phyloP scores from a whole-genome alignment of 1,140 invertebrate genomes.

The Lucilia cuprina region DNA sequence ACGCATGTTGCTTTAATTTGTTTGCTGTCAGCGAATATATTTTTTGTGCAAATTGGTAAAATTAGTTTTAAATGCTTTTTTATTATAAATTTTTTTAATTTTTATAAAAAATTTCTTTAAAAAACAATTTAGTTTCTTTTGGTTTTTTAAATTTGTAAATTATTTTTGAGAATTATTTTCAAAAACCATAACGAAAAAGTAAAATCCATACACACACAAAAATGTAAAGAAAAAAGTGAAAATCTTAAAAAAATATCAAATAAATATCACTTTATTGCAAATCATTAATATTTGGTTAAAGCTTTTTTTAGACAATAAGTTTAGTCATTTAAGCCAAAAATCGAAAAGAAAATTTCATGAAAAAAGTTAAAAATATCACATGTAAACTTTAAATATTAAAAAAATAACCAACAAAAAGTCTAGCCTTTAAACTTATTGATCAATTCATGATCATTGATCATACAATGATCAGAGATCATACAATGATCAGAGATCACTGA shows the following conservation, averaged over 20 bases:
- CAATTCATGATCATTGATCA: no score
- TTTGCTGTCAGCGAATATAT: background rate
- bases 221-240: conserved; percentile 21
- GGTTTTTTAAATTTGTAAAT: conserved; percentile 24
- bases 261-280: background rate
- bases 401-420: no score
- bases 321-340: conserved; percentile 9
- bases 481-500: no score
- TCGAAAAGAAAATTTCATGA: background rate
- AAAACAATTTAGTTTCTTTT: background rate
- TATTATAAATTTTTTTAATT: background rate
- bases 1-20: background rate
- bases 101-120: background rate
- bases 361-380: background rate
- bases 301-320: conserved; percentile 20
- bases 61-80: background rate
- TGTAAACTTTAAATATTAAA: no score
- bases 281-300: conserved; percentile 3
- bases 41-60: background rate
- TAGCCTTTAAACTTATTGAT: no score
- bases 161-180: conserved; percentile 18
- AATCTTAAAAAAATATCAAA: background rate
- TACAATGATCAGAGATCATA: no score
- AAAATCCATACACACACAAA: conserved; percentile 34
- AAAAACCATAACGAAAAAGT: background rate